A percentile compares a stretch with the other conserved stretches of the same genome.
These are phyloP conservation scores for Drosophila melanosoma DNA, from an alignment of 2,888 invertebrate genomes.

Conservation along the genomic window DNA sequence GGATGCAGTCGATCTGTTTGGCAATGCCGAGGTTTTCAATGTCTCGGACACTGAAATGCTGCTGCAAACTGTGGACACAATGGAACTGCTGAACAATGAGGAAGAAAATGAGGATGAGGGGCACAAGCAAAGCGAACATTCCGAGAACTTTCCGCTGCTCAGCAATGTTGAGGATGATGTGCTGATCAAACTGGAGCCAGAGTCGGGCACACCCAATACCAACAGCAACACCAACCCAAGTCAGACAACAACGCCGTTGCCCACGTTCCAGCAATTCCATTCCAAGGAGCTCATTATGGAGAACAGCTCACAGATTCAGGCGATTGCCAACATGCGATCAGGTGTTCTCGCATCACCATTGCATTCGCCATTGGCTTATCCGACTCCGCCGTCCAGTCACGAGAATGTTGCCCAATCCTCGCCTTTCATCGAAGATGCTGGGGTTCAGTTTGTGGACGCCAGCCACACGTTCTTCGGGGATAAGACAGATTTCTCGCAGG, in stretches of 20 bases:
- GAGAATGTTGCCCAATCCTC: constrained; percentile 88
- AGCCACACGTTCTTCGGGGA: constrained; percentile 84
- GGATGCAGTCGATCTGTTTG: constrained; percentile 86
- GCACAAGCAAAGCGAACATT: constrained; percentile 73
- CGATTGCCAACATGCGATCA: constrained; percentile 83
- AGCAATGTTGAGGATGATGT: constrained; percentile 48
- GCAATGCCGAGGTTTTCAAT: constrained; percentile 91
- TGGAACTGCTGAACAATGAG: constrained; percentile 88
- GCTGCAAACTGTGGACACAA: constrained; percentile 88
- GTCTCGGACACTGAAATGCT: constrained; percentile 89
- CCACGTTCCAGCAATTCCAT: constrained; percentile 93
- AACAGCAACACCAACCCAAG: constrained; percentile 25
- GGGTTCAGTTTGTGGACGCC: constrained; percentile 81
- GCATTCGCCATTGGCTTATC: constrained; percentile 91
- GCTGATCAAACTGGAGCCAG: constrained; percentile 68
- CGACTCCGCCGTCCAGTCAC: constrained; percentile 95
- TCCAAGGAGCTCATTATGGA: constrained; percentile 86
- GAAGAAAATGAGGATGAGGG: constrained; percentile 84
- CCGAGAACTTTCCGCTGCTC: constrained; percentile 74
- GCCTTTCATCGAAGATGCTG: constrained; percentile 84
- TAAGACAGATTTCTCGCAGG: constrained; percentile 80
- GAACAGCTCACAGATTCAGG: constrained; percentile 82
- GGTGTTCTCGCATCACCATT: constrained; percentile 87
- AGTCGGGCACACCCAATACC: constrained; percentile 19
- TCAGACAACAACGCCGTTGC: constrained; percentile 91